Evolutionary conservation across 1,140 invertebrate genomes (phyloP).

Genomic region (Wiebesia pumilae): DNA sequence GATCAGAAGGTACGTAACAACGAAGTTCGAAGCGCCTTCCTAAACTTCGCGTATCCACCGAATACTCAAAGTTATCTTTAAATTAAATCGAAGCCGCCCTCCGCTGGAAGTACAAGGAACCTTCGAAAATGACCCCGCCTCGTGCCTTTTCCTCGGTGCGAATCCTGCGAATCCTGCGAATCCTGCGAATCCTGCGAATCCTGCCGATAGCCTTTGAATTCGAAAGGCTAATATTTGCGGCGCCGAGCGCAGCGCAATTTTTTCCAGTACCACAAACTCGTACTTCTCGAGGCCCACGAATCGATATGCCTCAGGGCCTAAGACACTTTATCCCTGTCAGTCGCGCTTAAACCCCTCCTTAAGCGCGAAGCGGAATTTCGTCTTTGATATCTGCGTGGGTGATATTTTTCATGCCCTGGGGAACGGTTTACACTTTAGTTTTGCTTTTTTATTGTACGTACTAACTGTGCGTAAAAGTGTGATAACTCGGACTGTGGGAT

Average conservation of each 20-base stretch:
- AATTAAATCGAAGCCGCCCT: constrained; percentile 21
- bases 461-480: too few species aligned
- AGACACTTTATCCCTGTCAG: constrained; percentile 15
- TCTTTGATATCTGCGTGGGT: background rate
- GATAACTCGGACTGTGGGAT: too few species aligned
- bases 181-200: background rate
- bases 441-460: background rate
- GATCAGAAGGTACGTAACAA: background rate
- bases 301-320: background rate
- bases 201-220: background rate
- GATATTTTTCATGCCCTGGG: background rate
- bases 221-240: background rate
- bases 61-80: background rate
- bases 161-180: too few species aligned
- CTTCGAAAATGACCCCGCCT: background rate
- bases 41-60: background rate
- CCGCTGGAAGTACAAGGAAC: background rate
- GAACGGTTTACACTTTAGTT: background rate
- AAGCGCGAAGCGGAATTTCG: background rate
- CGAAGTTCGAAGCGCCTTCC: background rate
- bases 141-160: background rate
- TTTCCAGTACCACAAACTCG: background rate
- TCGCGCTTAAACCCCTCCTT: background rate
- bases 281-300: background rate
- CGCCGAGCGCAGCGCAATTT: too few species aligned